These are phyloP conservation scores for Staurois parvus DNA, from an alignment of 2,797 vertebrate genomes.

Conservation along the genomic window DNA sequence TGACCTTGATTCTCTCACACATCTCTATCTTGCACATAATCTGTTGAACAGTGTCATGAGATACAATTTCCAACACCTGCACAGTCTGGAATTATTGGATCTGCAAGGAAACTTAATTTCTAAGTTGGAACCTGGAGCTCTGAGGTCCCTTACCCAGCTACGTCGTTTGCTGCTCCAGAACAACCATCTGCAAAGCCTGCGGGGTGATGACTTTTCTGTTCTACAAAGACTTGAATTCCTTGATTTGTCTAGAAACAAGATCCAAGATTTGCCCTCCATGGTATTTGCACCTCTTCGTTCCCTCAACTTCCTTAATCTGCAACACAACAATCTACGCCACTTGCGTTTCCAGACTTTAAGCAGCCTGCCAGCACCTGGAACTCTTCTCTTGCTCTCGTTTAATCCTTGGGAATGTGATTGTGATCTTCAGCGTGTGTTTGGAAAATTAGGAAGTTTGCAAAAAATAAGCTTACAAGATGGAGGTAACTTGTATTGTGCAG, in stretches of 20 bases:
- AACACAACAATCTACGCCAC: slow-evolving; percentile 73
- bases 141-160: slow-evolving; percentile 76
- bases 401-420: slow-evolving; percentile 86
- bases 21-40: slow-evolving; percentile 80
- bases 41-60: slow-evolving; percentile 70
- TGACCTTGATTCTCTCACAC: slow-evolving; percentile 74
- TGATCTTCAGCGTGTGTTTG: slow-evolving; percentile 83
- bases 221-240: slow-evolving; percentile 81
- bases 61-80: slow-evolving; percentile 75
- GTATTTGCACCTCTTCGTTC: slow-evolving; percentile 78
- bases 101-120: slow-evolving; percentile 77
- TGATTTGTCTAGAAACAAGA: slow-evolving; percentile 76
- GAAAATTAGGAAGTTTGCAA: slow-evolving; percentile 78
- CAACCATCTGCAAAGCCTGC: slow-evolving; percentile 73
- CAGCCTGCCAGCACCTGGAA: slow-evolving; percentile 79
- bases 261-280: slow-evolving; percentile 68
- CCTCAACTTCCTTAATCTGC: slow-evolving; percentile 77
- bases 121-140: slow-evolving; percentile 73
- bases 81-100: slow-evolving; percentile 77
- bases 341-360: slow-evolving; percentile 81
- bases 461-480: slow-evolving; percentile 82
- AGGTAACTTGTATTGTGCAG: slow-evolving; percentile 74
- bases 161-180: slow-evolving; percentile 76
- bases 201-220: slow-evolving; percentile 79
- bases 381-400: slow-evolving; percentile 77